A percentile compares a stretch with the other conserved stretches of the same genome.
phyloP scores from a whole-genome alignment of 2,113 vertebrate species.

The Siniperca knerii region DNA sequence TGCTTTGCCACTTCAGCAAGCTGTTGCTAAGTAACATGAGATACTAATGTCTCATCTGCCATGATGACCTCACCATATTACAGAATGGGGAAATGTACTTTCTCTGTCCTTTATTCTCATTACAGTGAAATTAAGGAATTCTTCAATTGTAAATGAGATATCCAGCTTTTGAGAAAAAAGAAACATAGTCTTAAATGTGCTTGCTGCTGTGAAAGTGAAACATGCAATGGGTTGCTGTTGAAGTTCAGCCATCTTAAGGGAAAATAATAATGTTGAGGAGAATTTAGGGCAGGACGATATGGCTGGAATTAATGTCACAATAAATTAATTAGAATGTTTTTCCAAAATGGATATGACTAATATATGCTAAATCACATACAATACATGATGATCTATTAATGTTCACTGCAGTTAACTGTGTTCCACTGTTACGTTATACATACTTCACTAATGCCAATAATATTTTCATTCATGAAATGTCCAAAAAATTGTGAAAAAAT shows the following conservation, averaged over 20 bases:
- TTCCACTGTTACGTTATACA: not conserved
- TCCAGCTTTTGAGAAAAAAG: not conserved
- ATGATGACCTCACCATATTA: slow-evolving; percentile 24
- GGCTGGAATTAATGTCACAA: not conserved
- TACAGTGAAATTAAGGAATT: slow-evolving; percentile 19
- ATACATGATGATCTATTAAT: not conserved
- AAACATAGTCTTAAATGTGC: not conserved
- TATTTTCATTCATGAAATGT: not conserved
- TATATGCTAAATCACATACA: not conserved
- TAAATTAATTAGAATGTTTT: not conserved
- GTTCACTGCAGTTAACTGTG: not conserved
- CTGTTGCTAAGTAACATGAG: slow-evolving; percentile 61
- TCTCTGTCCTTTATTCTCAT: slow-evolving; percentile 28
- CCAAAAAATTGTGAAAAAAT: no score
- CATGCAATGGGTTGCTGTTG: not conserved
- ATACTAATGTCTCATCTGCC: slow-evolving; percentile 17
- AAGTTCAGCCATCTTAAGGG: no score
- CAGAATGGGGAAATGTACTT: not conserved
- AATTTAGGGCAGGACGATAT: no score
- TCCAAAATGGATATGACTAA: not conserved
- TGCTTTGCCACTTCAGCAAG: slow-evolving; percentile 19
- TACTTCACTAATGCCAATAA: not conserved
- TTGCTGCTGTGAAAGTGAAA: not conserved
- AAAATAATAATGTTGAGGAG: no score
- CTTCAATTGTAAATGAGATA: slow-evolving; percentile 18